Percentiles rank a stretch among this genome's conserved stretches.
These are phyloP conservation scores for Eumeta japonica DNA, from an alignment of 1,140 invertebrate genomes.

Conservation along the genomic window DNA sequence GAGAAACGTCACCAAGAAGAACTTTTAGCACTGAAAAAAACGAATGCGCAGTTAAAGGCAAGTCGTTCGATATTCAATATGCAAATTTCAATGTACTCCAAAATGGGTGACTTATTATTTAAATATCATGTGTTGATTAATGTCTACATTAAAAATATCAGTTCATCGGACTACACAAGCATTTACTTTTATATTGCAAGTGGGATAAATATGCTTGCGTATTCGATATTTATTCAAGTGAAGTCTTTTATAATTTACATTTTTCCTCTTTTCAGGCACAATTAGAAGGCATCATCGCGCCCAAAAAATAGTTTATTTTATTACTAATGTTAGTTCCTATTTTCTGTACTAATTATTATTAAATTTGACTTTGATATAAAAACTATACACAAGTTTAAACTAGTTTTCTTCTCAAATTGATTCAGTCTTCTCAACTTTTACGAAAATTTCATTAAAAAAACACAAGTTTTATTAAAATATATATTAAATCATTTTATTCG, in stretches of 20 bases:
- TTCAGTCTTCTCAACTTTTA: no score
- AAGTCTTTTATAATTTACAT: constrained; percentile 8
- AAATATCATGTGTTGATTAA: no score
- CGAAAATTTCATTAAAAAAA: neutral
- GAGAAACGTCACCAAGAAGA: constrained; percentile 91
- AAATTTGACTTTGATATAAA: neutral
- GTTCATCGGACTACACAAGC: neutral
- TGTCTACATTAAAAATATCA: no score
- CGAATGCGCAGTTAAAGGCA: constrained; percentile 90
- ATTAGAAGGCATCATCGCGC: constrained; percentile 88
- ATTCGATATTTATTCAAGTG: constrained; percentile 3
- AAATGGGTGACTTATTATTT: constrained; percentile 4
- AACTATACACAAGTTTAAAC: no score
- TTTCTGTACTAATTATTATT: neutral
- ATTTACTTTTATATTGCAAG: constrained; percentile 4
- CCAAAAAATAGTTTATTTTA: constrained; percentile 74
- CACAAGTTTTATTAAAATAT: constrained; percentile 51
- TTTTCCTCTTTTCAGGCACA: constrained; percentile 68
- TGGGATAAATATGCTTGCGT: constrained; percentile 6
- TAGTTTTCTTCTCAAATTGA: no score
- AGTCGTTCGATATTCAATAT: neutral
- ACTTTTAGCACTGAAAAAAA: constrained; percentile 86
- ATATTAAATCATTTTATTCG: constrained; percentile 56
- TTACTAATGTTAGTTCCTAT: neutral
- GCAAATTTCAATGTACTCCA: neutral